These are phyloP conservation scores for Tipula helvola DNA, from an alignment of 2,888 invertebrate genomes.

Conservation along the genomic window DNA sequence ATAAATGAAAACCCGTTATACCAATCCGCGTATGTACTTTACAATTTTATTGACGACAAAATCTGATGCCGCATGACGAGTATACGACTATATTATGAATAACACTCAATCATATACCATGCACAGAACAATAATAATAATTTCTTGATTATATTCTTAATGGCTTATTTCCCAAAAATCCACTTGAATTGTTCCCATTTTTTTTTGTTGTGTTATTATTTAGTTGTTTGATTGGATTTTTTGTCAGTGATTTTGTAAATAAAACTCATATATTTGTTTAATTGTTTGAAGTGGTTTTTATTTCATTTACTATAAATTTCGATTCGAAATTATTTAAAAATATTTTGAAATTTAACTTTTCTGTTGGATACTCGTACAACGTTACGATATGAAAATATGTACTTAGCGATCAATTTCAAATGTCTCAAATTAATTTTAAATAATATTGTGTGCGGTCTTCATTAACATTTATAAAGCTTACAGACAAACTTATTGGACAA, in stretches of 20 bases:
- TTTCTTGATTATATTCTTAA: slow-evolving; percentile 4
- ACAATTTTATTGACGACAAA: background rate
- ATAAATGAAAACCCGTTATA: background rate
- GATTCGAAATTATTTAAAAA: background rate
- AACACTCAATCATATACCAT: background rate
- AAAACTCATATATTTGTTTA: background rate
- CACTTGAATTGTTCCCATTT: slow-evolving; percentile 4
- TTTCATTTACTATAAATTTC: background rate
- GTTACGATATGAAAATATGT: background rate
- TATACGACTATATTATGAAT: background rate
- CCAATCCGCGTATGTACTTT: background rate
- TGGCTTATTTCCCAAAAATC: background rate
- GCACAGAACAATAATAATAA: background rate
- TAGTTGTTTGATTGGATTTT: background rate
- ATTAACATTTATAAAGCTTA: too few species aligned
- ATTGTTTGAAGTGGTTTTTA: background rate
- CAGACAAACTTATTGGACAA: too few species aligned
- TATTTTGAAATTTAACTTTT: background rate
- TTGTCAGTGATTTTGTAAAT: slow-evolving; percentile 4
- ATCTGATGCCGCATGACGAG: background rate
- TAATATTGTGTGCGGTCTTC: too few species aligned
- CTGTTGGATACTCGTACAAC: background rate
- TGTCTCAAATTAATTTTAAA: background rate
- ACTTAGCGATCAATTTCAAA: background rate
- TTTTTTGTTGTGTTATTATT: background rate